Conservation (phyloP, 2,888 invertebrate species). For the Pseudococcus jackbeardsleyi region DNA sequence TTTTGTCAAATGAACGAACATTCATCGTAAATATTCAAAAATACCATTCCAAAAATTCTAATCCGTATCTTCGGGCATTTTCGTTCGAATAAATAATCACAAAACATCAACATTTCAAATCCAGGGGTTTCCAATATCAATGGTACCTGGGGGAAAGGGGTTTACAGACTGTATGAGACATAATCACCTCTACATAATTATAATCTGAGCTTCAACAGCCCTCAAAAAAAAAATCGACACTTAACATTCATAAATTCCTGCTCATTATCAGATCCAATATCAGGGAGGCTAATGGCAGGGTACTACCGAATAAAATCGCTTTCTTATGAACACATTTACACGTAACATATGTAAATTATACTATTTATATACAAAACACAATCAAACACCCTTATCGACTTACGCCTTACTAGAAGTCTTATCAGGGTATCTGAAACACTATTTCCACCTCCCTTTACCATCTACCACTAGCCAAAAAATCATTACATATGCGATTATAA, state of each 20-base stretch:
- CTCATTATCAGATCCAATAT: neutral
- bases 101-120: no score
- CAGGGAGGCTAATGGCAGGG: no score
- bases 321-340: constrained; percentile 4
- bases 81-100: no score
- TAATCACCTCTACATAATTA: neutral
- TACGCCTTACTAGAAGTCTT: neutral
- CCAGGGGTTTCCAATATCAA: no score
- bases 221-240: neutral
- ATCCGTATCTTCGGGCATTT: no score
- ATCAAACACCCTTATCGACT: neutral
- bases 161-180: neutral
- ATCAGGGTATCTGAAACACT: neutral
- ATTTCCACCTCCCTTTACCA: neutral
- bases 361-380: neutral
- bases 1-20: no score
- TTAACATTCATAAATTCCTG: neutral
- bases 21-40: no score
- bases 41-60: no score
- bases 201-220: neutral
- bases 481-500: neutral
- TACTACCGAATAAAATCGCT: neutral
- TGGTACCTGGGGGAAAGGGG: neutral
- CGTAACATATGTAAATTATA: neutral
- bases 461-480: neutral